Percentiles rank a stretch among this genome's conserved stretches.
phyloP scores from a whole-genome alignment of 2,113 vertebrate genomes.

The Brachypteracias leptosomus region DNA sequence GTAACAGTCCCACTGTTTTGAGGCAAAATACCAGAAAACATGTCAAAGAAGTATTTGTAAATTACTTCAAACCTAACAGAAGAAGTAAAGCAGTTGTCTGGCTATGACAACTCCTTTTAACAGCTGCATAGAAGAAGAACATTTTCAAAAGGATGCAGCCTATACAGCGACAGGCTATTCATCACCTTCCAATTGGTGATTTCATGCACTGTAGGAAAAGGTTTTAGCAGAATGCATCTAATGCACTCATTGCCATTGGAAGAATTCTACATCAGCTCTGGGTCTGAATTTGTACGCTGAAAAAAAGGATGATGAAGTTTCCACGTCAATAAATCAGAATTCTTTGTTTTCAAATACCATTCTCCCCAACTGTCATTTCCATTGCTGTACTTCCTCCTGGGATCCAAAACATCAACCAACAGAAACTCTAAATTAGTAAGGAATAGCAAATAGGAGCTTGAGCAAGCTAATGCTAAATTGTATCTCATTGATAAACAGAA shows the following conservation, averaged over 20 bases:
- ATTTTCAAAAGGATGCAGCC: background rate
- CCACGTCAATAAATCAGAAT: background rate
- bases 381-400: background rate
- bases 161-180: background rate
- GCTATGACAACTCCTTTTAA: background rate
- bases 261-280: background rate
- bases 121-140: background rate
- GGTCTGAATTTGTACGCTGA: background rate
- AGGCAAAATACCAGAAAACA: slow-evolving; percentile 44
- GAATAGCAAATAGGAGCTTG: background rate
- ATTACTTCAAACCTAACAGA: background rate
- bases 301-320: background rate
- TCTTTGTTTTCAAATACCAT: background rate
- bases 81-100: background rate
- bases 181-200: background rate
- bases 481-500: background rate
- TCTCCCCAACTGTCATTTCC: background rate
- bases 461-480: background rate
- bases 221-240: background rate
- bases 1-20: background rate
- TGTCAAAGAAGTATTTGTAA: slow-evolving; percentile 20
- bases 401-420: background rate
- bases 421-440: background rate
- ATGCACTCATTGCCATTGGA: background rate
- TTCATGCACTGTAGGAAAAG: background rate